Conservation (phyloP, 2,888 invertebrate species). For the Eueremaeus valkanovi region DNA sequence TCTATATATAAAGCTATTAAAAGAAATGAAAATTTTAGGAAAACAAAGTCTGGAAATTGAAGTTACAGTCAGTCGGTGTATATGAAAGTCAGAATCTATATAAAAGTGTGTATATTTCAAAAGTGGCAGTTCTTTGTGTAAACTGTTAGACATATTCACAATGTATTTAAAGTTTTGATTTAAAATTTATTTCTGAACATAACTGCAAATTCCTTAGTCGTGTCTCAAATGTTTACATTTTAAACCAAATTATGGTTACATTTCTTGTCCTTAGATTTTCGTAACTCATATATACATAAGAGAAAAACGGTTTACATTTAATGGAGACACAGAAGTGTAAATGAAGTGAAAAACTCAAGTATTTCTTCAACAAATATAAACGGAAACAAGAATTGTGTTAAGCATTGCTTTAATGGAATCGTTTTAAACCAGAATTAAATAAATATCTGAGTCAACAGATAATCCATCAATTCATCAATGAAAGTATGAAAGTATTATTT, state of each 20-base stretch:
- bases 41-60: neutral
- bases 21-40: neutral
- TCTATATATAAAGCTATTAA: neutral
- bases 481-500: neutral
- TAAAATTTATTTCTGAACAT: neutral
- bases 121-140: neutral
- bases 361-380: neutral
- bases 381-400: neutral
- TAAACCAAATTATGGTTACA: neutral
- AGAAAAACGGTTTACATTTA: slow-evolving; percentile 7
- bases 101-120: neutral
- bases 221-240: neutral
- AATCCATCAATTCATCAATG: neutral
- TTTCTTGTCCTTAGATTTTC: neutral
- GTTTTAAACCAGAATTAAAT: neutral
- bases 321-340: neutral
- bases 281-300: neutral
- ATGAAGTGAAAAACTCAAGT: neutral
- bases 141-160: neutral
- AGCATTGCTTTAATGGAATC: neutral
- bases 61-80: neutral
- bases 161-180: neutral
- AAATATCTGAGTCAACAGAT: neutral
- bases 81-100: neutral
- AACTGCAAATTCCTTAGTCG: neutral